A percentile compares a stretch with the other conserved stretches of the same genome.
phyloP scores from a whole-genome alignment of 2,113 vertebrate genomes.

The Odocoileus hemionus region DNA sequence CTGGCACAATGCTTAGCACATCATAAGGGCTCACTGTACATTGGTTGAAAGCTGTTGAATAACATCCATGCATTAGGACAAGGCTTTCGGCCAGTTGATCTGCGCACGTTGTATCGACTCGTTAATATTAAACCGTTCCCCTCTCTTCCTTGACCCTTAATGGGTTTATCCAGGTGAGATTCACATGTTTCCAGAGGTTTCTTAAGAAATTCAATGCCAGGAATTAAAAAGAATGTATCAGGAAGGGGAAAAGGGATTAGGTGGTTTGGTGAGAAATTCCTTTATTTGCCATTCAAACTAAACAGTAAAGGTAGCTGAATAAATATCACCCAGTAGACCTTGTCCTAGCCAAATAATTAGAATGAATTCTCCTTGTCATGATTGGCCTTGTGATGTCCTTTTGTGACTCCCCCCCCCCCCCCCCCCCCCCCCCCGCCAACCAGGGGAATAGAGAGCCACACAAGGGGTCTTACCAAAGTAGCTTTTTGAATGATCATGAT shows the following conservation, averaged over 20 bases:
- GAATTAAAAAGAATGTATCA: neutral
- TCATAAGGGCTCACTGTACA: neutral
- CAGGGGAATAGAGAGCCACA: neutral
- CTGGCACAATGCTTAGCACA: neutral
- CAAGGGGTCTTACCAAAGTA: neutral
- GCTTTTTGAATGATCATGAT: neutral
- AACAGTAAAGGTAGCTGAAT: neutral
- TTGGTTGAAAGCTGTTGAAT: neutral
- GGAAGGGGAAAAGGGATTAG: neutral
- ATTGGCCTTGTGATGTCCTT: neutral
- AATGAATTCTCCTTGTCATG: neutral
- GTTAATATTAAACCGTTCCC: neutral
- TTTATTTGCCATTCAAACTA: conserved; percentile 20
- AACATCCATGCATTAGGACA: neutral
- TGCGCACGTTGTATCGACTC: neutral
- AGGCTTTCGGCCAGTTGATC: neutral
- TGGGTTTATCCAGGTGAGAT: neutral
- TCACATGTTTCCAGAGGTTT: neutral
- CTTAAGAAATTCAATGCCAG: neutral
- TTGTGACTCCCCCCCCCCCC: neutral
- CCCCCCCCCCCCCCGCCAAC: neutral
- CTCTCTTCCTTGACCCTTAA: neutral
- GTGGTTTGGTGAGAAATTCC: neutral
- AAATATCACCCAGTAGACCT: neutral
- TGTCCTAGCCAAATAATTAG: neutral